Evolutionary conservation across 2,888 invertebrate species (phyloP).

Genomic region (Elmis aenea): DNA sequence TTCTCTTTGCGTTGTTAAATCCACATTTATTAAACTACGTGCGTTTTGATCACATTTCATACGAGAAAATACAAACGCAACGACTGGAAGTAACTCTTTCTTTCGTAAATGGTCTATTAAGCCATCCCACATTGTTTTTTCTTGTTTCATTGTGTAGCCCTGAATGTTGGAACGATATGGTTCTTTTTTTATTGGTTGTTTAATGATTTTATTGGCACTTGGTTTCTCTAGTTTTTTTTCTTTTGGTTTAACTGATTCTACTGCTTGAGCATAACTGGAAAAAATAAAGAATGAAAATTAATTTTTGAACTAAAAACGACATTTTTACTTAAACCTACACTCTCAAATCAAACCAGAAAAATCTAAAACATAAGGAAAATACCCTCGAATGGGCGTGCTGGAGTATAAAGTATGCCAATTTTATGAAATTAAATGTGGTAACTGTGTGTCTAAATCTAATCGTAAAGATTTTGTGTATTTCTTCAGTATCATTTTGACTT

Average conservation of each 20-base stretch:
- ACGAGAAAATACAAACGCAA: conserved; percentile 89
- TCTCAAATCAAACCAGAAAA: no score
- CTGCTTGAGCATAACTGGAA: conserved; percentile 9
- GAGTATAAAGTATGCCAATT: no score
- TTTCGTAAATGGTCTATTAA: conserved; percentile 74
- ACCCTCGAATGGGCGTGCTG: no score
- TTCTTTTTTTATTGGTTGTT: conserved; percentile 6
- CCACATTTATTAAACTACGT: conserved; percentile 54
- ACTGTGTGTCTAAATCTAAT: no score
- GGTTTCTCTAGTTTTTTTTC: conserved; percentile 10
- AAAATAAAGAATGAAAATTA: no score
- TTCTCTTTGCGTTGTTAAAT: conserved; percentile 80
- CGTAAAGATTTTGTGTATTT: no score
- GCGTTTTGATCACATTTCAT: conserved; percentile 72
- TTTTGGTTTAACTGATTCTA: conserved; percentile 9
- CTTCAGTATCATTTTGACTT: no score
- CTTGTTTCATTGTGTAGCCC: conserved; percentile 55
- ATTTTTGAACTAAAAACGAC: no score
- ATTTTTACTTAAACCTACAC: no score
- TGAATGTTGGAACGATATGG: neutral
- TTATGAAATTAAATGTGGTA: no score
- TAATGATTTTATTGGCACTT: neutral
- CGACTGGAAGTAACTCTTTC: conserved; percentile 84
- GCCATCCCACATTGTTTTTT: conserved; percentile 76
- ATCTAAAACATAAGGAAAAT: no score